These are phyloP conservation scores for Ornithorhynchus anatinus DNA, from an alignment of 2,113 vertebrate species.

Conservation along the genomic window DNA sequence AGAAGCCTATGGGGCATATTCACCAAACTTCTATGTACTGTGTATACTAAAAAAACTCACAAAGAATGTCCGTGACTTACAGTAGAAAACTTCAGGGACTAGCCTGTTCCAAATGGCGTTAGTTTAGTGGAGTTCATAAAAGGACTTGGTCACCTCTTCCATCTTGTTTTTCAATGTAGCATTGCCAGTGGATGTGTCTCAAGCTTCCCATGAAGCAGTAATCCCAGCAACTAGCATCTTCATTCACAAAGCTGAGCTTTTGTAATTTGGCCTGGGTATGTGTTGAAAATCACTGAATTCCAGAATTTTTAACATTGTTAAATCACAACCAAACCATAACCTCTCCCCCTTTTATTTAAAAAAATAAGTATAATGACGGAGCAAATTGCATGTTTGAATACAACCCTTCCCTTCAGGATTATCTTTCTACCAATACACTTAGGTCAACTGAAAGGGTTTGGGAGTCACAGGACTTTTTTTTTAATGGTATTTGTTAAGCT, in stretches of 20 bases:
- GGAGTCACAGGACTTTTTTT: too few species aligned
- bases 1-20: constrained; percentile 29
- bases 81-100: constrained; percentile 21
- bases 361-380: too few species aligned
- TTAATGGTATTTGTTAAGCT: too few species aligned
- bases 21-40: constrained; percentile 29
- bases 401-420: too few species aligned
- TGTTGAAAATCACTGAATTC: not conserved
- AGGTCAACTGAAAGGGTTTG: too few species aligned
- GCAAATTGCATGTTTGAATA: too few species aligned
- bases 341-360: too few species aligned
- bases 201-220: constrained; percentile 22
- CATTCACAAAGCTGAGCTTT: constrained; percentile 12
- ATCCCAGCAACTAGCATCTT: constrained; percentile 32
- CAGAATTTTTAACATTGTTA: not conserved
- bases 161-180: constrained; percentile 41
- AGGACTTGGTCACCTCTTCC: constrained; percentile 36
- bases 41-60: constrained; percentile 15
- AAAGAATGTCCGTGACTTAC: constrained; percentile 39
- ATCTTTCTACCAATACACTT: too few species aligned
- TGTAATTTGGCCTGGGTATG: not conserved
- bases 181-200: not conserved
- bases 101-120: constrained; percentile 24
- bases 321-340: too few species aligned
- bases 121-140: constrained; percentile 29